Evolutionary conservation across 2,113 vertebrate species (phyloP).

Genomic region (Python bivittatus): DNA sequence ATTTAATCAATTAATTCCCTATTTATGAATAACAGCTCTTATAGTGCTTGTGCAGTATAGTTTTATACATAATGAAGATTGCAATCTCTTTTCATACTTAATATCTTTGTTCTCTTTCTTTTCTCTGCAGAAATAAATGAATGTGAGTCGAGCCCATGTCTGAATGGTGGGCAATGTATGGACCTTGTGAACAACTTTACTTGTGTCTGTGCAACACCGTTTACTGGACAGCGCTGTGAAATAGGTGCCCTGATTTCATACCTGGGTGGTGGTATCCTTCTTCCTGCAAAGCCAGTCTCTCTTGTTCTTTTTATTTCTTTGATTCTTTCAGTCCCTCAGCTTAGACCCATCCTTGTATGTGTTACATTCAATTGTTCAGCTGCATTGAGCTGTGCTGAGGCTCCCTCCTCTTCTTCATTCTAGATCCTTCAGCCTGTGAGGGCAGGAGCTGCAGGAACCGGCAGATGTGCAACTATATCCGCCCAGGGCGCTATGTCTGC

Average conservation of each 20-base stretch:
- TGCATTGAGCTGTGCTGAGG: slow-evolving; percentile 2
- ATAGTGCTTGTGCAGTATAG: not conserved
- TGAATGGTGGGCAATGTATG: slow-evolving; percentile 84
- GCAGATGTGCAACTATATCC: slow-evolving; percentile 72
- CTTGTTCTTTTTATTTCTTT: not conserved
- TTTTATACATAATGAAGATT: not conserved
- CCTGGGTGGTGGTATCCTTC: fast-evolving
- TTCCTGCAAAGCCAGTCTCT: fast-evolving
- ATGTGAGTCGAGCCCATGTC: slow-evolving; percentile 84
- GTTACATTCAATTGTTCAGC: not conserved
- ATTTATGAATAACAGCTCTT: not conserved
- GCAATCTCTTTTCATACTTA: not conserved
- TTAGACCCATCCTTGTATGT: not conserved
- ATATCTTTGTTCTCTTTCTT: slow-evolving; percentile 14
- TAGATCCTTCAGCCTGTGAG: slow-evolving; percentile 64
- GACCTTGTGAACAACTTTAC: slow-evolving; percentile 82
- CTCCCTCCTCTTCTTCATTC: not conserved
- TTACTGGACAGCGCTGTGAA: slow-evolving; percentile 85
- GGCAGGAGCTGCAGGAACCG: slow-evolving; percentile 70
- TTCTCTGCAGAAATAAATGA: slow-evolving; percentile 81
- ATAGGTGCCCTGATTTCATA: slow-evolving; percentile 76
- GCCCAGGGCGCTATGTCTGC: slow-evolving; percentile 72
- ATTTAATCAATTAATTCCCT: not conserved
- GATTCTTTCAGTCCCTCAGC: not conserved
- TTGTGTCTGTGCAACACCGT: slow-evolving; percentile 80